These are phyloP conservation scores for Monopterus albus DNA, from an alignment of 2,113 vertebrate genomes.

Conservation along the genomic window DNA sequence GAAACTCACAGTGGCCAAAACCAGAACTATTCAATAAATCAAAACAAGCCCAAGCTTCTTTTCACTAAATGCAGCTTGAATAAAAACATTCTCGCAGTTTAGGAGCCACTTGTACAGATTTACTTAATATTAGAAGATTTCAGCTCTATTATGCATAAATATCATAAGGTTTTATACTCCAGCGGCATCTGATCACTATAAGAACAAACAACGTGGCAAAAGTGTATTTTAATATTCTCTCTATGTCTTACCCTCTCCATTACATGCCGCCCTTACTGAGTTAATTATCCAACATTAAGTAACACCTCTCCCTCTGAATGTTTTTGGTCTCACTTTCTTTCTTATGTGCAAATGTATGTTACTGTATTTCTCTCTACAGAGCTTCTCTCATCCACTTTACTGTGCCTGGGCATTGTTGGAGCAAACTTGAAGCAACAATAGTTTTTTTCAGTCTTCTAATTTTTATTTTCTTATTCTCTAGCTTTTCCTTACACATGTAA, in stretches of 20 bases:
- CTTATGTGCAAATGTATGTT: constrained; percentile 25
- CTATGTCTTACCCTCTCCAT: not conserved
- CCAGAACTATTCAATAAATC: not conserved
- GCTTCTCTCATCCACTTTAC: constrained; percentile 34
- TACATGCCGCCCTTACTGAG: constrained; percentile 9
- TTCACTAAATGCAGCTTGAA: not conserved
- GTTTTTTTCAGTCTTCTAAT: constrained; percentile 26
- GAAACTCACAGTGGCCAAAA: constrained; percentile 7
- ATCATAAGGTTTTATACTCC: not conserved
- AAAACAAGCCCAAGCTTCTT: not conserved
- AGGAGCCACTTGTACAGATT: constrained; percentile 3
- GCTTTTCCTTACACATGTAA: constrained; percentile 14
- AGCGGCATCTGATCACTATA: constrained; percentile 14
- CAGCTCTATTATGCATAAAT: not conserved
- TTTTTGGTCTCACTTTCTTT: not conserved
- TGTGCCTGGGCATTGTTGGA: constrained; percentile 33
- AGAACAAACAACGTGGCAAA: not conserved
- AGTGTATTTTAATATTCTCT: constrained; percentile 2
- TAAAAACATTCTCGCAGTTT: not conserved
- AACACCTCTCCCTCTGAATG: constrained; percentile 7
- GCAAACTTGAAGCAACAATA: constrained; percentile 35
- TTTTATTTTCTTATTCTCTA: constrained; percentile 18
- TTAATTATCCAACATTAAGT: constrained; percentile 19
- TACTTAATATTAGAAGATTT: not conserved
- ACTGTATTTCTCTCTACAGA: not conserved